Evolutionary conservation across 2,797 vertebrate species (phyloP).

Genomic region (Pangasius djambal): DNA sequence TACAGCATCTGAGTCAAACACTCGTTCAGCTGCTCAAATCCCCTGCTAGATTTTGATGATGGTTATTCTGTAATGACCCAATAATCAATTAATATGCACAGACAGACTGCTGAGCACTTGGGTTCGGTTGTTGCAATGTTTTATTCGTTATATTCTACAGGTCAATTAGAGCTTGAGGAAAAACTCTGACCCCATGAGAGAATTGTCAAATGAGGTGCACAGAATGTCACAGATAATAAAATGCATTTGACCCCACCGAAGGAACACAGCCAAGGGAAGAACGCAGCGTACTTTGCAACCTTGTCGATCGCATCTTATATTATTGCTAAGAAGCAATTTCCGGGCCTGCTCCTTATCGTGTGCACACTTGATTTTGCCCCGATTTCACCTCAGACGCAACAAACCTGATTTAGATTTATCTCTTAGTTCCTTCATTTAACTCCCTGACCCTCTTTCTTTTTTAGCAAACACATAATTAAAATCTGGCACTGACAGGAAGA

Average conservation of each 20-base stretch:
- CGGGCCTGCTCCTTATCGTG: conserved; percentile 14
- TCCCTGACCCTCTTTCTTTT: conserved; percentile 72
- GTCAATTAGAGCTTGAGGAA: conserved; percentile 43
- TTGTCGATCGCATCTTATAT: conserved; percentile 41
- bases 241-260: conserved; percentile 49
- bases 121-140: conserved; percentile 38
- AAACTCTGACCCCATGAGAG: conserved; percentile 37
- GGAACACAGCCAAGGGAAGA: conserved; percentile 34
- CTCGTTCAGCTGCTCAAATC: background rate
- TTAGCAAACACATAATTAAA: conserved; percentile 78
- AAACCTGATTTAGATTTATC: conserved; percentile 68
- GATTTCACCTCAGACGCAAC: conserved; percentile 59
- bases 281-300: conserved; percentile 17
- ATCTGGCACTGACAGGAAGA: conserved; percentile 82
- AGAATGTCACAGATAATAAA: conserved; percentile 56
- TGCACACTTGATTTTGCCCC: conserved; percentile 19
- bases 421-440: conserved; percentile 81
- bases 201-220: conserved; percentile 53
- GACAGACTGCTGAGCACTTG: conserved; percentile 29
- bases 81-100: conserved; percentile 45
- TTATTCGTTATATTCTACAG: conserved; percentile 38
- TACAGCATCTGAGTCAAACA: background rate
- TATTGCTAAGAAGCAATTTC: conserved; percentile 48
- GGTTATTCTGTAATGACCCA: conserved; percentile 37
- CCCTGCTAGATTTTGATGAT: background rate